phyloP scores from a whole-genome alignment of 2,113 vertebrate genomes.

The Malurus melanocephalus region DNA sequence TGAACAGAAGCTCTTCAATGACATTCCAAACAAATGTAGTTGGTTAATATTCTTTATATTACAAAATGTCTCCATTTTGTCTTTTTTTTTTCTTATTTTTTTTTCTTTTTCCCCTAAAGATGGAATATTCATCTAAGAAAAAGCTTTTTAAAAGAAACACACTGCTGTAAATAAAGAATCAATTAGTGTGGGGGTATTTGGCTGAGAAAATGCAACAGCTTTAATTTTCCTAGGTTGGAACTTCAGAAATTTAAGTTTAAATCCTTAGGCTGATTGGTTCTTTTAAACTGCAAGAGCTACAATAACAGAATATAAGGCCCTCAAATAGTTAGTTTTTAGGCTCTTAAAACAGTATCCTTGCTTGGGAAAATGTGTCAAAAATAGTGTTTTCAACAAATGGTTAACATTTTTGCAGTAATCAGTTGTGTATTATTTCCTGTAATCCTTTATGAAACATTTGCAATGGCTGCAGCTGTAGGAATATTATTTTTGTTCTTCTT shows the following conservation, averaged over 20 bases:
- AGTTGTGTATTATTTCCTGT: not conserved
- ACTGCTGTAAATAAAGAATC: not conserved
- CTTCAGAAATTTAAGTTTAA: not conserved
- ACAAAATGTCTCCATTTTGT: not conserved
- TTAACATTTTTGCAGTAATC: not conserved
- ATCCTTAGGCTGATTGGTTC: not conserved
- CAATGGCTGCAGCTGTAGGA: not conserved
- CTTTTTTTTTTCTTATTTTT: not conserved
- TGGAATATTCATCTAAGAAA: not conserved
- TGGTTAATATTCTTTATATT: not conserved
- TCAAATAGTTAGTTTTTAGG: not conserved
- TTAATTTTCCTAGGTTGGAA: not conserved
- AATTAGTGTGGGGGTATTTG: not conserved
- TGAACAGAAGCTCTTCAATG: not conserved
- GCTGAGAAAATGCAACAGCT: not conserved
- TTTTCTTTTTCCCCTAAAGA: accelerated
- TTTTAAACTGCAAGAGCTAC: not conserved
- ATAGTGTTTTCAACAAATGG: not conserved
- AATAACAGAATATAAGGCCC: not conserved
- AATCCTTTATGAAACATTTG: not conserved
- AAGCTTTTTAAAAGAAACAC: not conserved
- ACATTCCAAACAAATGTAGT: not conserved
- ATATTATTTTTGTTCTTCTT: not conserved
- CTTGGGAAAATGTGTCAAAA: not conserved
- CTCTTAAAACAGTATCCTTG: not conserved